A percentile compares a stretch with the other conserved stretches of the same genome.
Conservation (phyloP, 2,888 invertebrate genomes). For the Galerucella nymphaeae region DNA sequence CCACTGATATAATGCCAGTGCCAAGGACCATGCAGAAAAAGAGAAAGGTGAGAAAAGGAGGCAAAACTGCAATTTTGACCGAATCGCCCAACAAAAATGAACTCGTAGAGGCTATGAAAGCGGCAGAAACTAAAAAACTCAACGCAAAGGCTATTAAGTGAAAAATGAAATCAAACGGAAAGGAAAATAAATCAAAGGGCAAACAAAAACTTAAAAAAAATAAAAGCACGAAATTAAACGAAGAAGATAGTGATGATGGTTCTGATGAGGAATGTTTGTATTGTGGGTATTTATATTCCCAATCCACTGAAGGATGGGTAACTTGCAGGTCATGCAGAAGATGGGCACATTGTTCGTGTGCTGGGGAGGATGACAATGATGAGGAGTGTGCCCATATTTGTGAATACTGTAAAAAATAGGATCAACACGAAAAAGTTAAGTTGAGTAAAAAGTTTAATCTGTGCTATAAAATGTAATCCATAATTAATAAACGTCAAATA, state of each 20-base stretch:
- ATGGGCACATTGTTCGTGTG: slow-evolving; percentile 28
- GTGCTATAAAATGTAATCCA: too few species aligned
- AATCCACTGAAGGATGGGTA: slow-evolving; percentile 20
- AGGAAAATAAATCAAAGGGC: too few species aligned
- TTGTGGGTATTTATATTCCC: slow-evolving; percentile 28
- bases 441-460: background rate
- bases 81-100: slow-evolving; percentile 19
- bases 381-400: too few species aligned
- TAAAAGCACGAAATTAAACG: slow-evolving; percentile 22
- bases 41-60: slow-evolving; percentile 19
- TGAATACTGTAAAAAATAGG: background rate
- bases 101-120: background rate
- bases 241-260: slow-evolving; percentile 18
- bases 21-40: slow-evolving; percentile 11
- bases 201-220: slow-evolving; percentile 6
- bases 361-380: slow-evolving; percentile 19
- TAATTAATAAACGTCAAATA: background rate
- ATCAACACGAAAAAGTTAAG: background rate
- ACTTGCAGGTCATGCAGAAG: slow-evolving; percentile 8
- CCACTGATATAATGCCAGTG: slow-evolving; percentile 1
- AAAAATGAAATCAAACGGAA: too few species aligned
- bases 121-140: background rate
- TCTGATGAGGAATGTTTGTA: slow-evolving; percentile 24
- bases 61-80: slow-evolving; percentile 26
- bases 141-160: background rate